A percentile compares a stretch with the other conserved stretches of the same genome.
Evolutionary conservation across 2,888 invertebrate species (phyloP).

Genomic region (Entomobrya proxima): DNA sequence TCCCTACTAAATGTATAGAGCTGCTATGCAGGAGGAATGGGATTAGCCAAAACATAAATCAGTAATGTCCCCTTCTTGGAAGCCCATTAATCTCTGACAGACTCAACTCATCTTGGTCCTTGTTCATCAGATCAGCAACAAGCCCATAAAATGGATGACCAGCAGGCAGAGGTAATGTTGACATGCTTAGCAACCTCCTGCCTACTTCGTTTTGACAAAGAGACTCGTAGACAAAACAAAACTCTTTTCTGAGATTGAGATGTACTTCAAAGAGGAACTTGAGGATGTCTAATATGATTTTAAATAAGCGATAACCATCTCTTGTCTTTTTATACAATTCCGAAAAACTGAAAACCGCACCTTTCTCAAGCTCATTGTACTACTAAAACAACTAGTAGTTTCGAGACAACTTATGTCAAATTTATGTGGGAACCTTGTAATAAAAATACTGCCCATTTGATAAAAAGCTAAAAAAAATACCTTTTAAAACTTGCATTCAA

Average conservation of each 20-base stretch:
- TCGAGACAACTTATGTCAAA: neutral
- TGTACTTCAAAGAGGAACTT: neutral
- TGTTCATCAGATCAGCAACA: neutral
- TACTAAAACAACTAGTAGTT: neutral
- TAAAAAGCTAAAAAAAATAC: too few relatives aligned
- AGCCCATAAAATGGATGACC: neutral
- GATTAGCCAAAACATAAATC: slow-evolving; percentile 5
- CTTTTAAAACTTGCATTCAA: neutral
- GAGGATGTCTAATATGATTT: neutral
- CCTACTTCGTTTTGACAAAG: too few relatives aligned
- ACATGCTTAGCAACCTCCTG: too few relatives aligned
- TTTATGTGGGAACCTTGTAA: neutral
- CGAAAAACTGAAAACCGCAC: too few relatives aligned
- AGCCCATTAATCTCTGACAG: slow-evolving; percentile 27
- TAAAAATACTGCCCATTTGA: neutral
- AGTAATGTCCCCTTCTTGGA: neutral
- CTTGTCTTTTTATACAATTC: neutral
- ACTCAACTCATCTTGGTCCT: neutral
- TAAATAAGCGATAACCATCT: slow-evolving; percentile 9
- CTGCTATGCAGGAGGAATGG: neutral
- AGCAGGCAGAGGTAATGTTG: too few relatives aligned
- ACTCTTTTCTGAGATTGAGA: neutral
- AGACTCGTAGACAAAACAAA: too few relatives aligned
- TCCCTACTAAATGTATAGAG: neutral
- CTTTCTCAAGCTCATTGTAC: neutral